Conservation (phyloP, 23 tunicate species). For the Clavelina lepadiformis region DNA sequence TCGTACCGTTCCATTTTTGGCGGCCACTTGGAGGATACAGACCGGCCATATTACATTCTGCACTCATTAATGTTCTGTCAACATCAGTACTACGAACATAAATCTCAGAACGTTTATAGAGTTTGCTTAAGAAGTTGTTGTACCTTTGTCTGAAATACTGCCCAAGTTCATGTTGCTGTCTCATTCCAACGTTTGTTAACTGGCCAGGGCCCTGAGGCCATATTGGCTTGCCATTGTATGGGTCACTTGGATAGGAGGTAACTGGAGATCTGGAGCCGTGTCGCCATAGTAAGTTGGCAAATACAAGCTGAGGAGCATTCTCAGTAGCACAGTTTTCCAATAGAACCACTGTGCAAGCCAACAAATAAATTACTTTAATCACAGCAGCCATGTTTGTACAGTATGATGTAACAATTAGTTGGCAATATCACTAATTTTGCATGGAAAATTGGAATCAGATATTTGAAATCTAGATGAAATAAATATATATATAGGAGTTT, state of each 20-base stretch:
- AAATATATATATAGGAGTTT: too few relatives aligned
- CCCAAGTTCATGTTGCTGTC: constrained; percentile 74
- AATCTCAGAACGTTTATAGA: constrained; percentile 29
- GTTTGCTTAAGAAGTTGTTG: constrained; percentile 9
- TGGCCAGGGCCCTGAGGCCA: constrained; percentile 95
- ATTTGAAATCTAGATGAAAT: too few relatives aligned
- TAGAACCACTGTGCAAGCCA: too few relatives aligned
- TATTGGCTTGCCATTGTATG: constrained; percentile 26
- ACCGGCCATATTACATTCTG: constrained; percentile 79
- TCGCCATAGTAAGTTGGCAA: too few relatives aligned
- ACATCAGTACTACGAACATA: constrained; percentile 91
- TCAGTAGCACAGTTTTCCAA: too few relatives aligned
- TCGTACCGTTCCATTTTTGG: constrained; percentile 66
- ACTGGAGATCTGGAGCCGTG: constrained; percentile 93
- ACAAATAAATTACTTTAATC: too few relatives aligned
- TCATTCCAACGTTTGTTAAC: constrained; percentile 73
- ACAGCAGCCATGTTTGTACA: too few relatives aligned
- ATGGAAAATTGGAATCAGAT: too few relatives aligned
- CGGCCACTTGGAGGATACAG: constrained; percentile 48
- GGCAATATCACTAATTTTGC: too few relatives aligned
- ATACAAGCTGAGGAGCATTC: too few relatives aligned
- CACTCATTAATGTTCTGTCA: constrained; percentile 93
- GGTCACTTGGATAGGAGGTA: constrained; percentile 38
- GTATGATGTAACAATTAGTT: too few relatives aligned
- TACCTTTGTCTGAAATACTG: constrained; percentile 52